Evolutionary conservation across 2,113 vertebrate species (phyloP).

Genomic region (Dipodomys stephensi): DNA sequence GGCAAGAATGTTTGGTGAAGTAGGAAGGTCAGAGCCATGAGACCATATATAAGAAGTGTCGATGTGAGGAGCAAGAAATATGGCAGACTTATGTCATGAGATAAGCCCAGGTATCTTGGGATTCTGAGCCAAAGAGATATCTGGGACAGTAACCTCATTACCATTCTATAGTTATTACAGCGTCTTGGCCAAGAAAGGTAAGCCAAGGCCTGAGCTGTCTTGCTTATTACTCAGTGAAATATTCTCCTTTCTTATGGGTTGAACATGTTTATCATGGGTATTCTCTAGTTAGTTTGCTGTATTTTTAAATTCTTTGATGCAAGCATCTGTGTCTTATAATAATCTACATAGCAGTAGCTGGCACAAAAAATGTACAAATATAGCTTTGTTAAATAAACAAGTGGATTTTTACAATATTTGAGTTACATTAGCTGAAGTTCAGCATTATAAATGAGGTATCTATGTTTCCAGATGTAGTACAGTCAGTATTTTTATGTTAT

Average conservation of each 20-base stretch:
- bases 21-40: not conserved
- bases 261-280: not conserved
- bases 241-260: not conserved
- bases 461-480: not conserved
- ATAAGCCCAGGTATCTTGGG: not conserved
- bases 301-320: not conserved
- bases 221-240: not conserved
- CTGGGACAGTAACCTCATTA: not conserved
- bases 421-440: not conserved
- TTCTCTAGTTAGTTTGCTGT: not conserved
- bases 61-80: not conserved
- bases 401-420: not conserved
- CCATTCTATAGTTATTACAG: not conserved
- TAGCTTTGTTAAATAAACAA: not conserved
- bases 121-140: not conserved
- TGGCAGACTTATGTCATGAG: not conserved
- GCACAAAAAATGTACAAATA: not conserved
- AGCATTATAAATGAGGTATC: not conserved
- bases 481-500: not conserved
- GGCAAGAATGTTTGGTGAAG: not conserved
- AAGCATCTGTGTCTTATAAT: not conserved
- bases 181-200: not conserved
- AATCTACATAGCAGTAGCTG: not conserved
- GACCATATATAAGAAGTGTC: not conserved
- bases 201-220: not conserved